These are phyloP conservation scores for Agrochola macilenta DNA, from an alignment of 2,888 invertebrate species.

Conservation along the genomic window DNA sequence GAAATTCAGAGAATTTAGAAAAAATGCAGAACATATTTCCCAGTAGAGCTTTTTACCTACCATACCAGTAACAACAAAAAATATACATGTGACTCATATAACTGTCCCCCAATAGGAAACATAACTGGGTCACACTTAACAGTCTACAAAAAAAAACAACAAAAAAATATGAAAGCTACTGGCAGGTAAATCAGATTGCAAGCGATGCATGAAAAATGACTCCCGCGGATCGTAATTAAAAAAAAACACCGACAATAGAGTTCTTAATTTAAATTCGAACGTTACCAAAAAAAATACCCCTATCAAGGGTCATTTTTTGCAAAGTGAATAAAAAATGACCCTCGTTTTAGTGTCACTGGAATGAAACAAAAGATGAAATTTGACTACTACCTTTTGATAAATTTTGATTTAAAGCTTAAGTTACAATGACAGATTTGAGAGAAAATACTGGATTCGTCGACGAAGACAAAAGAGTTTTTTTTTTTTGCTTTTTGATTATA, in stretches of 20 bases:
- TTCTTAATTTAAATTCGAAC: conserved; percentile 86
- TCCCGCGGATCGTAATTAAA: conserved; percentile 85
- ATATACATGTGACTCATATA: conserved; percentile 21
- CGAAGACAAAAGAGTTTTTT: conserved; percentile 74
- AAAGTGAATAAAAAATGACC: conserved; percentile 71
- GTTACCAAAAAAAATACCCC: conserved; percentile 76
- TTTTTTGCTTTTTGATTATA: conserved; percentile 73
- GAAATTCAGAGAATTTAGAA: background rate
- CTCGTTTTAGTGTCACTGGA: conserved; percentile 80
- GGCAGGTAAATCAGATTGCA: conserved; percentile 89
- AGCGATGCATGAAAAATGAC: conserved; percentile 91
- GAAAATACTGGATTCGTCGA: conserved; percentile 73
- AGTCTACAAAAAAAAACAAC: conserved; percentile 46
- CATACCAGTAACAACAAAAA: conserved; percentile 8
- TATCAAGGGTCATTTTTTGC: conserved; percentile 64
- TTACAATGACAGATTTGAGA: conserved; percentile 79
- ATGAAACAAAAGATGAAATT: conserved; percentile 88
- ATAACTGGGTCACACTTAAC: conserved; percentile 64
- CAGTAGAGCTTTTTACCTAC: background rate
- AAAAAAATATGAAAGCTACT: conserved; percentile 73
- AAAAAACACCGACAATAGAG: conserved; percentile 83
- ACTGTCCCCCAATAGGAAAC: conserved; percentile 68
- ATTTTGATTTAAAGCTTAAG: conserved; percentile 86
- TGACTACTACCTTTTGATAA: conserved; percentile 84
- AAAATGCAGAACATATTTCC: background rate